Conservation (phyloP, 2,797 vertebrate genomes). For the Cetoscarus ocellatus region DNA sequence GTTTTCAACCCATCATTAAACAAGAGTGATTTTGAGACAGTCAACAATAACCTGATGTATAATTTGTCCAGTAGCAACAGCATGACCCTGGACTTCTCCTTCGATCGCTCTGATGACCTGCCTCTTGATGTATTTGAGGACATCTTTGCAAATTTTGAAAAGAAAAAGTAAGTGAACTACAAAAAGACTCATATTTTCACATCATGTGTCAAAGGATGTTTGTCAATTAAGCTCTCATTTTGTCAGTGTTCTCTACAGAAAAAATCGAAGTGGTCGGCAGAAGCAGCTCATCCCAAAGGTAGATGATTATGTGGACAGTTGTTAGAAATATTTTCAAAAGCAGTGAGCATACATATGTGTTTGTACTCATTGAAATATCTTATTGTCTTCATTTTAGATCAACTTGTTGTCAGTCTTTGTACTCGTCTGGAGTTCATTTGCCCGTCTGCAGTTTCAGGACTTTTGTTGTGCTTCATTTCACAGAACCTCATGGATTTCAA, state of each 20-base stretch:
- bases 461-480: constrained; percentile 29
- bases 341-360: neutral
- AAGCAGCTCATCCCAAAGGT: constrained; percentile 99
- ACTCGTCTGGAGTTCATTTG: neutral
- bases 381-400: too few species aligned
- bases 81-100: constrained; percentile 93
- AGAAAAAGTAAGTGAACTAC: constrained; percentile 90
- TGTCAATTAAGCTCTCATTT: neutral
- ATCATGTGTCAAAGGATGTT: neutral
- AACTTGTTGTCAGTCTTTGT: too few species aligned
- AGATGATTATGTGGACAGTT: neutral
- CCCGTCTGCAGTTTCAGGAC: neutral
- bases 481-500: constrained; percentile 92
- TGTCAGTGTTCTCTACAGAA: constrained; percentile 82
- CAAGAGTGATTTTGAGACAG: too few species aligned
- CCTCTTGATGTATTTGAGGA: constrained; percentile 93
- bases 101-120: constrained; percentile 92
- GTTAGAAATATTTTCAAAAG: neutral
- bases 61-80: constrained; percentile 72
- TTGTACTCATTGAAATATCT: neutral
- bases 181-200: neutral
- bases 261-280: constrained; percentile 86
- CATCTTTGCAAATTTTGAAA: constrained; percentile 92
- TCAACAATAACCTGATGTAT: too few species aligned
- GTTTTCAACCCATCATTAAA: too few species aligned